Evolutionary conservation across 2,888 invertebrate species (phyloP).

Genomic region (Rhogogaster chlorosoma): DNA sequence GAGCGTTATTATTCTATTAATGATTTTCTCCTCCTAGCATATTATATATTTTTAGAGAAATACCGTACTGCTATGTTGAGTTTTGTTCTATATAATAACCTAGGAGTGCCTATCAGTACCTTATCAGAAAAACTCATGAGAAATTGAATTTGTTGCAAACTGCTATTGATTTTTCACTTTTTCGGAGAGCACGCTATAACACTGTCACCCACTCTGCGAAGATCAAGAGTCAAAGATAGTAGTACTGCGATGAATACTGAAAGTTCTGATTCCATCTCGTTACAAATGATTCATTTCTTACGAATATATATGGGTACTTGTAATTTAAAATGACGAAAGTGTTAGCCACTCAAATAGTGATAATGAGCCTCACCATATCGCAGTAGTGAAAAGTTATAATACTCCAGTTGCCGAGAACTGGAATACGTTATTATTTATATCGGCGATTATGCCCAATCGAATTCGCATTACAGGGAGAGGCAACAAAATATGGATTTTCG

Average conservation of each 20-base stretch:
- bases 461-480: slow-evolving; percentile 44
- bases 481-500: slow-evolving; percentile 71
- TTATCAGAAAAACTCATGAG: neutral
- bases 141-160: neutral
- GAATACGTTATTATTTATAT: neutral
- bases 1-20: neutral
- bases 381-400: neutral
- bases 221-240: neutral
- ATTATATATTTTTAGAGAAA: neutral
- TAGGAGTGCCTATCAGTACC: neutral
- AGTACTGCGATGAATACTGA: neutral
- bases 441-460: slow-evolving; percentile 18
- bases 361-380: neutral
- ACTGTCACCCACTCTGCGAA: neutral
- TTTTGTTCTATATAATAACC: neutral
- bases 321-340: neutral
- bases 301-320: neutral
- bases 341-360: neutral
- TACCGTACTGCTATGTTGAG: neutral
- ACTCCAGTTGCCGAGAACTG: neutral
- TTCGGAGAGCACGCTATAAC: neutral
- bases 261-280: neutral
- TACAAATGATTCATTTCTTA: neutral
- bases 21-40: neutral
- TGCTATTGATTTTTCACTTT: neutral